Evolutionary conservation across 2,888 invertebrate species (phyloP), one percentile per base, ranked within the genome.

Genomic region (Epinotia demarniana): DNA sequence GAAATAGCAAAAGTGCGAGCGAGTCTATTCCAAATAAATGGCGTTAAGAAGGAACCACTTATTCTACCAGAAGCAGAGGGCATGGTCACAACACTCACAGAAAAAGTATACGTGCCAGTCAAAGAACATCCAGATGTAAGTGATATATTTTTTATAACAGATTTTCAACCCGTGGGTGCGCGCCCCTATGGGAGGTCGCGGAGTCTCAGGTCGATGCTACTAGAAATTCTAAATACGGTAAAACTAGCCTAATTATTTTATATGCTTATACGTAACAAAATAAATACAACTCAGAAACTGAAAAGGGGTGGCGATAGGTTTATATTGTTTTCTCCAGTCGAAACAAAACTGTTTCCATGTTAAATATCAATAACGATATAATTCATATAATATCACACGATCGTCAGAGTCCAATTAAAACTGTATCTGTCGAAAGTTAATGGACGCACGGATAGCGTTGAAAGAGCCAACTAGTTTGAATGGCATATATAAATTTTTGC

Each of bases 121-220:
- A 99, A 99, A 96, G 99, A 99, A 94, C 98, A 99, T 95, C 99
- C 99, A 95, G 99, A 99, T 95, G 99, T 99, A 95, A 98, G 99
- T 64, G 39, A 39, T 23, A 13, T 16, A 9, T 49, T 12, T 53
- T 53, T 53, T n/a, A 53, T 53, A 53, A 53, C 49, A 49, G 13
- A 49, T 49, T 5, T 49, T 49, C 5, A 49, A 49, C 49, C 13
- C 16, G 49, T 49, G 9, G 1, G 39, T 39, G 2, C 39, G 39
- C 39, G 9, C 9, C 39, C 39, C n/a, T n/a, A n/a, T n/a, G 9
- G 39, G 39, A 8, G 39, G 39, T 39, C 9, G 39, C 39, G 39
- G 39, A 8, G 39, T 39, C 39, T 39, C 39, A 39, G 49, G 16
- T 16, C 49, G 13, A 16, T 16, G 53, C 39, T 39, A 9, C 39